Percentiles rank a stretch among this genome's conserved stretches.
These are phyloP conservation scores for Hyphantria cunea DNA, from an alignment of 1,140 invertebrate genomes.

Conservation along the genomic window DNA sequence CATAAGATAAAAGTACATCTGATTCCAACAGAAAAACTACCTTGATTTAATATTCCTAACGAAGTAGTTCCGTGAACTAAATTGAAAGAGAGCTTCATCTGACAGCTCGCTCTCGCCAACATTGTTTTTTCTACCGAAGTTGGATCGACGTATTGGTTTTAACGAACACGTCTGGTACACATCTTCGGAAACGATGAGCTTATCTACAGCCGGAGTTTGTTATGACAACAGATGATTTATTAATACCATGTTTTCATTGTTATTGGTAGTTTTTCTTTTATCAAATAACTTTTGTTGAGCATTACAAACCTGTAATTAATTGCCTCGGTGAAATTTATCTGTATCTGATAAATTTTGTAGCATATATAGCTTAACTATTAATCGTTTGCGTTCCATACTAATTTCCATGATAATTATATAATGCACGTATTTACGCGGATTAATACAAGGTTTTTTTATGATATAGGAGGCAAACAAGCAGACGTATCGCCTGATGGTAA, in stretches of 20 bases:
- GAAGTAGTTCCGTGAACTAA: not conserved
- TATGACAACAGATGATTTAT: not conserved
- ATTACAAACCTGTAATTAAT: not conserved
- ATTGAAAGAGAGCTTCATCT: slow-evolving; percentile 1
- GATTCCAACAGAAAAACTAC: no score
- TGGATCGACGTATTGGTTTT: not conserved
- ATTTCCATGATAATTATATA: no score
- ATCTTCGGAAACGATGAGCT: not conserved
- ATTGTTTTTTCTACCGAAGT: slow-evolving; percentile 2
- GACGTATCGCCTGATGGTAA: no score
- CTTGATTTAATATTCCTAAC: slow-evolving; percentile 1
- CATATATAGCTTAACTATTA: no score
- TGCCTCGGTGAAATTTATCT: no score
- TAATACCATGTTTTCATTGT: not conserved
- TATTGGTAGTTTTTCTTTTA: not conserved
- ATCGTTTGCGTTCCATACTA: no score
- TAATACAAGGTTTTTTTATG: no score
- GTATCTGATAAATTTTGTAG: no score
- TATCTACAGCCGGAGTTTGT: not conserved
- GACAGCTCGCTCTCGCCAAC: slow-evolving; percentile 1
- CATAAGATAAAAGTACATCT: no score
- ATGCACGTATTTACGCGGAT: no score
- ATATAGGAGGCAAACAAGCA: no score
- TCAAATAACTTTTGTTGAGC: not conserved
- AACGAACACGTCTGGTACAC: not conserved